phyloP scores from a whole-genome alignment of 2,888 invertebrate genomes.

The Ennomos fuscantarius region DNA sequence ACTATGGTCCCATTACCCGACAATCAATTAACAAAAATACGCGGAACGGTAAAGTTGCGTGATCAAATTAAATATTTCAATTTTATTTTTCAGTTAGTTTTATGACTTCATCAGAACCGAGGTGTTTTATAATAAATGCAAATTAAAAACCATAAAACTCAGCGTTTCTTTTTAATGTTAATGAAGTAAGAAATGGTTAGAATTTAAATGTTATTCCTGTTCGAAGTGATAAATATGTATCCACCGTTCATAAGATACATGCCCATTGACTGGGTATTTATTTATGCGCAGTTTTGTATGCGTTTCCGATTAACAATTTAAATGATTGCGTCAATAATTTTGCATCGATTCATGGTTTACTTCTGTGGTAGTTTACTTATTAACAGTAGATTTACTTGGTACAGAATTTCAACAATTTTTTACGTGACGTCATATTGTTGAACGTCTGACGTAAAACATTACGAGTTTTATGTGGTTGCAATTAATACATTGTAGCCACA shows the following conservation, averaged over 20 bases:
- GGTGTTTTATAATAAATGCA: conserved; percentile 42
- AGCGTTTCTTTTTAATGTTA: conserved; percentile 42
- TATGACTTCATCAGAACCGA: conserved; percentile 44
- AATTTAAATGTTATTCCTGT: conserved; percentile 36
- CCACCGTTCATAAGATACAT: conserved; percentile 27
- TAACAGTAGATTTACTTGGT: background rate
- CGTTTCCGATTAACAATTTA: conserved; percentile 40
- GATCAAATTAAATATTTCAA: conserved; percentile 19
- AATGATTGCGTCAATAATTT: conserved; percentile 31
- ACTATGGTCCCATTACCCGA: conserved; percentile 7
- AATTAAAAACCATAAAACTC: conserved; percentile 45
- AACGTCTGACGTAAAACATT: background rate
- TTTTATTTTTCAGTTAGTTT: conserved; percentile 30
- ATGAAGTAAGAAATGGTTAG: conserved; percentile 38
- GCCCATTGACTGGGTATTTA: conserved; percentile 32
- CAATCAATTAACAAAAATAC: conserved; percentile 28
- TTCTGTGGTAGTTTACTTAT: background rate
- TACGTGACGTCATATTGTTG: background rate
- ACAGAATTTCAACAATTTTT: background rate
- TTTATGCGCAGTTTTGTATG: conserved; percentile 30
- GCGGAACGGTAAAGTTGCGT: conserved; percentile 33
- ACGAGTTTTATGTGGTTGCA: background rate
- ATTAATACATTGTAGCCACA: background rate
- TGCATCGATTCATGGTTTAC: conserved; percentile 33
- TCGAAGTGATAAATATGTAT: conserved; percentile 33